Base-by-base conservation (phyloP, 2,888 invertebrate genomes). In the Embidobia sp. region DNA sequence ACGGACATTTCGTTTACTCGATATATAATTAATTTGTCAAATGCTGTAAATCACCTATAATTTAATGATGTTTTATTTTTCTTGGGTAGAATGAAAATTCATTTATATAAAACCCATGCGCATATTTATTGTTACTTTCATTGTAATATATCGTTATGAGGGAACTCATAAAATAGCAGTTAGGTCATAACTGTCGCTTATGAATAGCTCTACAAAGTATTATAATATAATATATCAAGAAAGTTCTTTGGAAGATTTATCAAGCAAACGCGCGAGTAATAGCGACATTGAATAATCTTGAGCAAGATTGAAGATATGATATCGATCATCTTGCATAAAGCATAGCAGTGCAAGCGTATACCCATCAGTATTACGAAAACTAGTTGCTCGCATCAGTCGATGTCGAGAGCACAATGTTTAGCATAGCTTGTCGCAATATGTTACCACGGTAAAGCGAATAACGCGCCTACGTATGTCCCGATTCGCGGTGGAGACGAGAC, bases 371-470 rank as follows among this genome's bases (percentile, higher is more conserved):
- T 61, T 66, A 55, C 57, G 77, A 64, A 81, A 80, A 80, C 80
- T 81, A 83, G 83, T 80, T 81, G 79, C 75, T 80, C 72, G 81
- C 84, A 85, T 85, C 85, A 82, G 84, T 85, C 84, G 83, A 83
- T 80, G 84, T 84, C 84, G 79, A 77, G 80, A 79, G 85, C 82
- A 85, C 84, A 85, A 87, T 87, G 85, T 87, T 87, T 87, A 85
- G 86, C 85, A 85, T 85, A 84, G 85, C 84, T 86, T 84, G 87
- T 87, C 85, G 88, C 87, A 87, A 87, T 87, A 87, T 86, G 87
- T 88, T 87, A 87, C 82, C 69, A 37, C 57, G 15, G 33, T 31
- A 42, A 27, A 51, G 66, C 74, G 63, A 76, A 66, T 66, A 59
- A 74, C 70, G 74, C 48, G 46, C 44, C 66, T 63, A 70, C 63